These are phyloP conservation scores for Machimus atricapillus DNA, from an alignment of 2,888 invertebrate species.

Conservation along the genomic window DNA sequence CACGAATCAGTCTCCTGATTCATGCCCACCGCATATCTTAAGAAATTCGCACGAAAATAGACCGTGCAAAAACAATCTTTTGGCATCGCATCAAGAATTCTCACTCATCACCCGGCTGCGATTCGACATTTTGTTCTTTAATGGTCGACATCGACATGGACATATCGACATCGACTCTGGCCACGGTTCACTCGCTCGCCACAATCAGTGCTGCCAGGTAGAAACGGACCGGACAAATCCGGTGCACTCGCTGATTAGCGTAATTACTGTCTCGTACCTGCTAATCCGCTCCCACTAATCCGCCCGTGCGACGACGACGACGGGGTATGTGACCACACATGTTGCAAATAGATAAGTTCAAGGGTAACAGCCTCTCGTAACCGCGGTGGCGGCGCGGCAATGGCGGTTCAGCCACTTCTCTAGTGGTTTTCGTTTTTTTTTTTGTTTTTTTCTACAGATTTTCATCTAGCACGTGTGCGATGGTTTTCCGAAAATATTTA, in stretches of 20 bases:
- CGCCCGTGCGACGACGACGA: not conserved
- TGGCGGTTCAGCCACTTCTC: not conserved
- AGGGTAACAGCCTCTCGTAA: not conserved
- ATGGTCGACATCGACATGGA: not conserved
- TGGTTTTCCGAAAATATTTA: not conserved
- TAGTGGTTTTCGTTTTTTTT: not conserved
- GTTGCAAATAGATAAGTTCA: not conserved
- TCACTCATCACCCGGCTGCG: constrained; percentile 4
- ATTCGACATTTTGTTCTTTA: not conserved
- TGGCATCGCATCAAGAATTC: not conserved
- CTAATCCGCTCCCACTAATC: not conserved
- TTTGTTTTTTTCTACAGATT: not conserved
- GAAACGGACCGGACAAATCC: not conserved
- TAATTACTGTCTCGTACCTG: not conserved
- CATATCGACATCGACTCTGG: not conserved
- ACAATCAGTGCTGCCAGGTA: not conserved
- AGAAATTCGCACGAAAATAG: constrained; percentile 5
- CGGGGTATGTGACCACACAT: not conserved
- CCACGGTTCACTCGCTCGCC: not conserved
- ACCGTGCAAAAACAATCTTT: constrained; percentile 14
- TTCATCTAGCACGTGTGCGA: not conserved
- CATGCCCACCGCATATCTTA: not conserved
- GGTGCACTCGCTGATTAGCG: not conserved
- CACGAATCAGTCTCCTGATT: not conserved
- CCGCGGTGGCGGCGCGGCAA: not conserved